Evolutionary conservation across 1,140 invertebrate species (phyloP).

Genomic region (Temnothorax curvispinosus): DNA sequence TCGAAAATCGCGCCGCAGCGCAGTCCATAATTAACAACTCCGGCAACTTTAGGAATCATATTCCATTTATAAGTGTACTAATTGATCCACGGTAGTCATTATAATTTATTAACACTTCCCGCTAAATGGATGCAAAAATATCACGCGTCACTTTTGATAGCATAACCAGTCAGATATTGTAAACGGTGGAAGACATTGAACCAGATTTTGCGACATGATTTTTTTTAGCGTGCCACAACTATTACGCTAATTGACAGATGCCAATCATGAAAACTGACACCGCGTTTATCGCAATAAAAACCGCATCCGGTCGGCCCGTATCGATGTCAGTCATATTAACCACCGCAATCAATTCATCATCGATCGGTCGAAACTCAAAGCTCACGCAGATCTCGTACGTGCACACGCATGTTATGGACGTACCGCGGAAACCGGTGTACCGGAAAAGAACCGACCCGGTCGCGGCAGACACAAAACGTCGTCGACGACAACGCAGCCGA

Average conservation of each 20-base stretch:
- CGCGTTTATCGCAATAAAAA: conserved; percentile 38
- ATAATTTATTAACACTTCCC: conserved; percentile 29
- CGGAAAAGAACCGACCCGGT: conserved; percentile 12
- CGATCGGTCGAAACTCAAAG: conserved; percentile 31
- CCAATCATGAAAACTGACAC: conserved; percentile 13
- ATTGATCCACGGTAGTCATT: background rate
- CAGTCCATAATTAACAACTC: conserved; percentile 50
- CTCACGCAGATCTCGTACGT: background rate
- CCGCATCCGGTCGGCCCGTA: background rate
- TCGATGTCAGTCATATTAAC: conserved; percentile 33
- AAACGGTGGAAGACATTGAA: conserved; percentile 1
- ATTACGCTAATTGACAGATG: conserved; percentile 40
- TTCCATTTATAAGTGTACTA: conserved; percentile 8
- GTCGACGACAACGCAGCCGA: background rate
- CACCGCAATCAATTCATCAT: conserved; percentile 34
- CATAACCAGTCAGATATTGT: too few species aligned
- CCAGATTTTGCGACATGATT: conserved; percentile 20
- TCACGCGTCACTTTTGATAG: background rate
- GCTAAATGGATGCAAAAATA: background rate
- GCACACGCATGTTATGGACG: background rate
- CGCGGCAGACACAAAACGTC: conserved; percentile 19
- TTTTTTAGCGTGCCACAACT: conserved; percentile 14
- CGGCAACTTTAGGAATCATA: conserved; percentile 14
- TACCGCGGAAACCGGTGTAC: background rate
- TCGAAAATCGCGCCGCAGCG: conserved; percentile 6